A percentile compares a stretch with the other conserved stretches of the same genome.
These are phyloP conservation scores for Aspidiotus destructor DNA, from an alignment of 2,888 invertebrate species.

Conservation along the genomic window DNA sequence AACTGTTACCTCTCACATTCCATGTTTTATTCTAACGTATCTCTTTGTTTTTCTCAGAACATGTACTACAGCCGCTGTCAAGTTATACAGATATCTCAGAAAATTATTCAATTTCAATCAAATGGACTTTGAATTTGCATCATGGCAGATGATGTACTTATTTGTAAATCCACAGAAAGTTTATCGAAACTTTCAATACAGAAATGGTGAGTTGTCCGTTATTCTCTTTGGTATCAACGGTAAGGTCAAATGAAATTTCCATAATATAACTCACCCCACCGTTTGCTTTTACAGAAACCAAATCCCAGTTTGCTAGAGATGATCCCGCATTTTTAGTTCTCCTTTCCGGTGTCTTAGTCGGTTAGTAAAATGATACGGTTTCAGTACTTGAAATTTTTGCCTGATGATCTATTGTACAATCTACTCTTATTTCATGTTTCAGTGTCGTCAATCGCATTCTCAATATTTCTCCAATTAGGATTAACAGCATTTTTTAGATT, in stretches of 20 bases:
- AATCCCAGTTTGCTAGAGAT: slow-evolving; percentile 96
- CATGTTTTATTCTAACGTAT: neutral
- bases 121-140: slow-evolving; percentile 99
- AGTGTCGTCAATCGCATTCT: slow-evolving; percentile 86
- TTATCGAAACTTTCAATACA: slow-evolving; percentile 91
- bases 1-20: neutral
- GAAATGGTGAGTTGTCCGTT: slow-evolving; percentile 69
- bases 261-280: slow-evolving; percentile 18
- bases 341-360: slow-evolving; percentile 69
- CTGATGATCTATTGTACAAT: slow-evolving; percentile 19
- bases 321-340: slow-evolving; percentile 97
- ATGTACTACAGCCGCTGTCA: slow-evolving; percentile 73
- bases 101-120: slow-evolving; percentile 82
- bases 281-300: slow-evolving; percentile 64
- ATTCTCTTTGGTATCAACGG: neutral
- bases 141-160: slow-evolving; percentile 98
- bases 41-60: slow-evolving; percentile 46
- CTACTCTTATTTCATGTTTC: slow-evolving; percentile 41
- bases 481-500: slow-evolving; percentile 65
- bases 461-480: slow-evolving; percentile 62
- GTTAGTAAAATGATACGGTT: slow-evolving; percentile 47
- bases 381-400: slow-evolving; percentile 5
- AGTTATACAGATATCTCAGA: slow-evolving; percentile 76
- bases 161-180: slow-evolving; percentile 93
- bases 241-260: neutral